A percentile compares a stretch with the other conserved stretches of the same genome.
phyloP scores from a whole-genome alignment of 2,888 invertebrate genomes.

The Punctoribates punctum region DNA sequence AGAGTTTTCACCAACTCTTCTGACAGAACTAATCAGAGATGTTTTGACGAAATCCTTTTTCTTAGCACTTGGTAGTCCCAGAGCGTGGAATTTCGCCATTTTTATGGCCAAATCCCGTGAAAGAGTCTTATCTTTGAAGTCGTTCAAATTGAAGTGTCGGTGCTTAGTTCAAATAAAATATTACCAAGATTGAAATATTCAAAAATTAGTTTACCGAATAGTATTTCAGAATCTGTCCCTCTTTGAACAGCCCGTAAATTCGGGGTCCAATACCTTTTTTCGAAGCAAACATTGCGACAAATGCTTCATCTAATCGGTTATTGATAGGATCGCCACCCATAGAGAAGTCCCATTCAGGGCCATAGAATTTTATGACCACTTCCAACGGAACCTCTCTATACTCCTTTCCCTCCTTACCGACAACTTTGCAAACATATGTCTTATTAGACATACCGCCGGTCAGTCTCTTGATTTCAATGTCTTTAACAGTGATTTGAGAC shows the following conservation, averaged over 20 bases:
- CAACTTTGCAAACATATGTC: neutral
- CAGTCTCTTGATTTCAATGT: too few relatives aligned
- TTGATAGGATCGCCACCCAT: neutral
- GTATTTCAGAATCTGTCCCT: constrained; percentile 90
- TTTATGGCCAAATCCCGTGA: constrained; percentile 55
- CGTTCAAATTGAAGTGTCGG: neutral
- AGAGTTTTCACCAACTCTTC: neutral
- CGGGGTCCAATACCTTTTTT: constrained; percentile 70
- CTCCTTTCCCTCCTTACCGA: neutral
- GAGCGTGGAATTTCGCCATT: neutral
- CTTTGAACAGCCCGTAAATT: constrained; percentile 90
- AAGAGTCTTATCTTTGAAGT: constrained; percentile 59
- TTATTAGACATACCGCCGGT: constrained; percentile 39
- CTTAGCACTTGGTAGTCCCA: constrained; percentile 66
- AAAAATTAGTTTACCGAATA: neutral
- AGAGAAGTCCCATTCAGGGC: neutral
- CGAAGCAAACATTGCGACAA: neutral
- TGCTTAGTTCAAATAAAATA: too few relatives aligned
- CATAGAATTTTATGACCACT: constrained; percentile 27
- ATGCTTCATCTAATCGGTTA: neutral
- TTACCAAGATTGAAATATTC: too few relatives aligned
- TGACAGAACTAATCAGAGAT: neutral
- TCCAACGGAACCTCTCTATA: neutral
- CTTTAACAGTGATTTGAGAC: neutral
- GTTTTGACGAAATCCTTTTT: constrained; percentile 6